Evolutionary conservation across 2,113 vertebrate genomes (phyloP).

Genomic region (Eira barbara): DNA sequence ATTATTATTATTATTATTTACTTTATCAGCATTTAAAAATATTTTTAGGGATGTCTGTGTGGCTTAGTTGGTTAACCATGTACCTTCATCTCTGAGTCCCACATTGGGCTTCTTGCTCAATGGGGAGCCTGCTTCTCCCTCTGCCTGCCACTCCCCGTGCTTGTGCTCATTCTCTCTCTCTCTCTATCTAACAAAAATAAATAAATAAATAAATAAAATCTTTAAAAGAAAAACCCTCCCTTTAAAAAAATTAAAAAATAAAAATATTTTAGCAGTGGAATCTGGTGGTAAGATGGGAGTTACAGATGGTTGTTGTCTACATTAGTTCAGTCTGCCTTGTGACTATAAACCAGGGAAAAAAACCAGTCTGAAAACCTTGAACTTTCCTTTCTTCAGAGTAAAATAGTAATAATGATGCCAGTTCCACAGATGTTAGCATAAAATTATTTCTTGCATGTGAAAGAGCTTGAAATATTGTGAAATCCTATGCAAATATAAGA

Average conservation of each 20-base stretch:
- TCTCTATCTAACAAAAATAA: background rate
- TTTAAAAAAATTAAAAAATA: background rate
- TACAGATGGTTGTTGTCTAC: background rate
- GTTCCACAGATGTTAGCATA: background rate
- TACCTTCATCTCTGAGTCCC: background rate
- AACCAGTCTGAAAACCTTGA: background rate
- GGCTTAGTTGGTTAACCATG: background rate
- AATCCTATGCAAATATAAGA: background rate
- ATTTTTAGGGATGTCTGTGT: background rate
- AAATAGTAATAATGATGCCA: background rate
- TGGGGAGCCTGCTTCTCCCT: background rate
- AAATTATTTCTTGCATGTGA: background rate
- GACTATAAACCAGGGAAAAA: background rate
- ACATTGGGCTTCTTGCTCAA: background rate
- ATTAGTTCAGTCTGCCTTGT: background rate
- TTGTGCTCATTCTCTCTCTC: background rate
- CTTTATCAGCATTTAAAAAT: background rate
- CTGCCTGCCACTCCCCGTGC: background rate
- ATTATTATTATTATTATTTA: background rate
- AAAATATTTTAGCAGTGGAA: background rate
- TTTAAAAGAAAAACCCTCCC: background rate
- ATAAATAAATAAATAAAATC: background rate
- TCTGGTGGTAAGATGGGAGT: accelerated
- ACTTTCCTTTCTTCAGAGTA: background rate
- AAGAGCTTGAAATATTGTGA: background rate